Conservation (phyloP, 2,888 invertebrate species). For the Pachycephus smyrnensis region DNA sequence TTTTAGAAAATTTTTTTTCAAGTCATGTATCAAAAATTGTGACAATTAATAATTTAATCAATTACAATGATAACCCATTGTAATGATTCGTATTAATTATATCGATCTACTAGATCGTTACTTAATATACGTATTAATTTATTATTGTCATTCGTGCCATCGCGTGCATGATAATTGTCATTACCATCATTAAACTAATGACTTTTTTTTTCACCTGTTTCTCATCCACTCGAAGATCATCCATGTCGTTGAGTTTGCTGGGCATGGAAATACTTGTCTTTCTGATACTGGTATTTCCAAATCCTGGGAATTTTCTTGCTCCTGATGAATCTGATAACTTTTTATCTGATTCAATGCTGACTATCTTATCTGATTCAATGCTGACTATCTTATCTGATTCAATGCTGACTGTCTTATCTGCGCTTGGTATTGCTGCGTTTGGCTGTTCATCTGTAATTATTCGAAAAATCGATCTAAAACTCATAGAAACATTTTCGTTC, state of each 20-base stretch:
- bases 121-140: background rate
- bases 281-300: constrained; percentile 63
- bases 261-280: constrained; percentile 83
- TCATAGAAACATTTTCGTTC: background rate
- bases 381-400: background rate
- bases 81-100: too few relatives aligned
- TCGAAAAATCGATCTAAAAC: background rate
- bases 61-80: too few relatives aligned
- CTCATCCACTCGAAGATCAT: constrained; percentile 69
- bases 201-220: background rate
- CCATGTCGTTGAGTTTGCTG: constrained; percentile 76
- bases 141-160: too few relatives aligned
- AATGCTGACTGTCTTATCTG: background rate
- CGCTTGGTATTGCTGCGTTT: background rate
- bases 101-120: background rate
- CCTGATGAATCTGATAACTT: background rate
- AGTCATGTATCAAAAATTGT: too few relatives aligned
- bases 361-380: background rate
- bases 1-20: too few relatives aligned
- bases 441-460: background rate
- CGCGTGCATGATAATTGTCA: too few relatives aligned
- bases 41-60: too few relatives aligned
- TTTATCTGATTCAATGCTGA: background rate
- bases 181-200: too few relatives aligned
- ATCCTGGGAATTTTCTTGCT: background rate